phyloP scores from a whole-genome alignment of 2,888 invertebrate species.

The Campoplex capitator region DNA sequence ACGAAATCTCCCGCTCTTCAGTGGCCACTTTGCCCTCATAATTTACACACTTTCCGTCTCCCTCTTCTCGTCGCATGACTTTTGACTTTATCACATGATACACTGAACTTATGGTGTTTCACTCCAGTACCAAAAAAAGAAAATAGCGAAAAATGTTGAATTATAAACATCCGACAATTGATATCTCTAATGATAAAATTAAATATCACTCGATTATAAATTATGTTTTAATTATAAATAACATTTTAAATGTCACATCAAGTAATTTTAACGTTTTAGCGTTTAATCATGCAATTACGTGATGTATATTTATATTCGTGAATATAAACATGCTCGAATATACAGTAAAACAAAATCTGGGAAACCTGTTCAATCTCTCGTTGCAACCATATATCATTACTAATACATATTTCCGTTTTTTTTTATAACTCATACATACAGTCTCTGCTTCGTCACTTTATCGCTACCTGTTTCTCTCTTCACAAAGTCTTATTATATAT shows the following conservation, averaged over 20 bases:
- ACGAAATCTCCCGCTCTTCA: conserved; percentile 49
- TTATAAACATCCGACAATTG: neutral
- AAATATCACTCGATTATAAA: neutral
- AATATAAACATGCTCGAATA: neutral
- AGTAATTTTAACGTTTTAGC: neutral
- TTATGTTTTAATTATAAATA: neutral
- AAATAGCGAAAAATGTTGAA: neutral
- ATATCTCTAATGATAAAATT: neutral
- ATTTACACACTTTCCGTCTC: conserved; percentile 37
- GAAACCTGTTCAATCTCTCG: conserved; percentile 23
- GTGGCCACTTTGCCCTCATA: conserved; percentile 44
- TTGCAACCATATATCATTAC: conserved; percentile 37
- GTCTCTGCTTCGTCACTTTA: conserved; percentile 41
- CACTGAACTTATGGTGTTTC: neutral
- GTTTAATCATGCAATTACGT: neutral
- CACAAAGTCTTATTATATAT: neutral
- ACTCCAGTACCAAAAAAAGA: neutral
- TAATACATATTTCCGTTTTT: neutral
- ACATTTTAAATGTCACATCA: neutral
- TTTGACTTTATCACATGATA: conserved; percentile 24
- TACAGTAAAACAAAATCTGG: neutral
- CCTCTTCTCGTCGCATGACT: conserved; percentile 36
- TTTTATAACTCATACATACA: neutral
- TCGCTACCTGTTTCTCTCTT: conserved; percentile 44
- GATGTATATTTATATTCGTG: neutral